Conservation (phyloP, 2,888 invertebrate species). For the Ochropacha duplaris region DNA sequence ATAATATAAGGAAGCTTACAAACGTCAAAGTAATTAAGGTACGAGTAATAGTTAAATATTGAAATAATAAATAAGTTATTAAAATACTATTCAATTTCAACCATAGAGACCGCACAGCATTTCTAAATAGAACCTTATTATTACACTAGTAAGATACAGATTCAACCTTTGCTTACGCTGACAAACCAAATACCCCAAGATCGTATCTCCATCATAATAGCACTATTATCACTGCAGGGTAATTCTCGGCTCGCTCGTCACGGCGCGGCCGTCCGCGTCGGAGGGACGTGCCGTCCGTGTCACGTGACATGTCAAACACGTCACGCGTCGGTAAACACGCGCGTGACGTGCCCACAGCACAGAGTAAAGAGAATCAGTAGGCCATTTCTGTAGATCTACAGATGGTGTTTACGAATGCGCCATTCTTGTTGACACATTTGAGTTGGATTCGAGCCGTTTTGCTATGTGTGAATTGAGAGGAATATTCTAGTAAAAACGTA, state of each 20-base stretch:
- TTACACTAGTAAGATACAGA: not conserved
- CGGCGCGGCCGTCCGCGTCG: not conserved
- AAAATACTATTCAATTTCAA: no score
- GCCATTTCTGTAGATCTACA: not conserved
- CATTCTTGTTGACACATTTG: not conserved
- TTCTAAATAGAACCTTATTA: no score
- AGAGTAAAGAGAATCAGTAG: not conserved
- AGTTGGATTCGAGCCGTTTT: not conserved
- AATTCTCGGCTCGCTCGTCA: not conserved
- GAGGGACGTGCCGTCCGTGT: not conserved
- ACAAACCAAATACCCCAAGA: not conserved
- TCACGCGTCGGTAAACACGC: constrained; percentile 10
- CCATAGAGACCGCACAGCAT: no score
- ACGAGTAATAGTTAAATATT: no score
- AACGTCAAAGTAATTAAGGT: no score
- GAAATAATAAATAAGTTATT: no score
- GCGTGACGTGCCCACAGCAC: constrained; percentile 9
- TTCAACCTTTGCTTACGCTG: not conserved
- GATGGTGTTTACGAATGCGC: not conserved
- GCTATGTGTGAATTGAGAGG: not conserved
- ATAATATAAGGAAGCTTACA: no score
- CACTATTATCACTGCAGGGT: not conserved
- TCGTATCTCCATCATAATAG: not conserved
- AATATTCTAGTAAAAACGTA: not conserved
- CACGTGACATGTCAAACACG: constrained; percentile 1